Evolutionary conservation across 2,888 invertebrate genomes (phyloP).

Genomic region (Eristalis arbustorum): DNA sequence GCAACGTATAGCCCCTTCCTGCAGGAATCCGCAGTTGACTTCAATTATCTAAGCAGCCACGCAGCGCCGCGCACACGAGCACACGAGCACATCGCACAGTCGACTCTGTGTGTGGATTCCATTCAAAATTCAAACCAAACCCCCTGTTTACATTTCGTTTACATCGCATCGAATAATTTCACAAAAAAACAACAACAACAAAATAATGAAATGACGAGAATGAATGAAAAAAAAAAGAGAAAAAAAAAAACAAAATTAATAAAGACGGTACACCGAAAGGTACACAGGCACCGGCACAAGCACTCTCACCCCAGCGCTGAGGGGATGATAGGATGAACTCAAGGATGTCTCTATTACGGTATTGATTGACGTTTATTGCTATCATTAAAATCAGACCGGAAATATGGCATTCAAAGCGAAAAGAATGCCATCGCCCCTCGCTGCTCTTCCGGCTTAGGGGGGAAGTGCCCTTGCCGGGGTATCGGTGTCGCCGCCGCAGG

Average conservation of each 20-base stretch:
- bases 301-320: not conserved
- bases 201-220: constrained; percentile 6
- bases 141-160: constrained; percentile 69
- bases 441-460: not conserved
- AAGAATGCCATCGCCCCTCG: constrained; percentile 18
- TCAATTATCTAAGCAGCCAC: constrained; percentile 64
- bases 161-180: constrained; percentile 49
- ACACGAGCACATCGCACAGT: not conserved
- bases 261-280: constrained; percentile 58
- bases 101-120: constrained; percentile 28
- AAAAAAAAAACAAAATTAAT: constrained; percentile 20
- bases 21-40: constrained; percentile 62
- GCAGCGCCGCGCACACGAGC: constrained; percentile 24
- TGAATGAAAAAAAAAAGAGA: not conserved
- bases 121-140: constrained; percentile 33
- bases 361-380: constrained; percentile 70
- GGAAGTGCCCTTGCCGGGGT: not conserved
- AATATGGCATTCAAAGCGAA: constrained; percentile 10
- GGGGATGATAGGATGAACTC: constrained; percentile 64
- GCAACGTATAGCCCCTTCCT: constrained; percentile 58
- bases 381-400: constrained; percentile 61
- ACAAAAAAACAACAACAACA: constrained; percentile 61
- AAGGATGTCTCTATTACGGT: constrained; percentile 66
- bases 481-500: not conserved
- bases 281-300: not conserved